Percentiles rank a stretch among this genome's conserved stretches.
These are phyloP conservation scores for Drosophila saltans DNA, from an alignment of 1,140 invertebrate species.

Conservation along the genomic window DNA sequence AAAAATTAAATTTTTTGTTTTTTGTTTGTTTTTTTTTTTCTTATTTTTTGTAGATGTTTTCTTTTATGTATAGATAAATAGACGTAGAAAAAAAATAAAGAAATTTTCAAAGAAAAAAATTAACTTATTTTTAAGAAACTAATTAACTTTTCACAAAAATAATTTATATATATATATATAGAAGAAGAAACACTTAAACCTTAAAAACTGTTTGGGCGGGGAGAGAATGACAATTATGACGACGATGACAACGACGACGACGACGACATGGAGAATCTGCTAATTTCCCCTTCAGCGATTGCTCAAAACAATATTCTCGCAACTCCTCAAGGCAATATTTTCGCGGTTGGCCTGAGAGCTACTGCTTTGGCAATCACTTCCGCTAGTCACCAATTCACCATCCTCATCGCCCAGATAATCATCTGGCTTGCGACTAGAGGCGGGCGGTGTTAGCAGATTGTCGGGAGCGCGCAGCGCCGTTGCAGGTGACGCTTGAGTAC, in stretches of 20 bases:
- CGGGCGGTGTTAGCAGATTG: conserved; percentile 85
- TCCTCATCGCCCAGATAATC: conserved; percentile 64
- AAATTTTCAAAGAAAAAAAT: conserved; percentile 48
- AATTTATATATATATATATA: conserved; percentile 62
- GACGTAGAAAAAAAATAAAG: conserved; percentile 27
- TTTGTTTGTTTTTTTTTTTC: neutral
- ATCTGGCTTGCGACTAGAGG: conserved; percentile 85
- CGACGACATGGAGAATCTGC: conserved; percentile 17
- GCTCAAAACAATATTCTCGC: conserved; percentile 22
- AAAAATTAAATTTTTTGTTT: conserved; percentile 57
- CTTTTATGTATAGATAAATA: conserved; percentile 33
- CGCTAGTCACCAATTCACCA: conserved; percentile 36
- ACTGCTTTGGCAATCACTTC: neutral
- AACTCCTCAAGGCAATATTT: conserved; percentile 16
- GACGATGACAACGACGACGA: conserved; percentile 15
- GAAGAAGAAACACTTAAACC: conserved; percentile 68
- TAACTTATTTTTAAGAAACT: conserved; percentile 64
- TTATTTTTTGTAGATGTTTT: neutral
- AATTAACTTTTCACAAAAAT: conserved; percentile 69
- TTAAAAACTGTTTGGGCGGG: conserved; percentile 71
- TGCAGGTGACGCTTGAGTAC: conserved; percentile 77
- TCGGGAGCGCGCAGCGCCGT: conserved; percentile 73
- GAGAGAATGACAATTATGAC: conserved; percentile 15
- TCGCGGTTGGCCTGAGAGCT: conserved; percentile 21
- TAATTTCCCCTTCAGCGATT: conserved; percentile 25